These are phyloP conservation scores for Vulpes ferrilata DNA, from an alignment of 2,113 vertebrate genomes.

Conservation along the genomic window DNA sequence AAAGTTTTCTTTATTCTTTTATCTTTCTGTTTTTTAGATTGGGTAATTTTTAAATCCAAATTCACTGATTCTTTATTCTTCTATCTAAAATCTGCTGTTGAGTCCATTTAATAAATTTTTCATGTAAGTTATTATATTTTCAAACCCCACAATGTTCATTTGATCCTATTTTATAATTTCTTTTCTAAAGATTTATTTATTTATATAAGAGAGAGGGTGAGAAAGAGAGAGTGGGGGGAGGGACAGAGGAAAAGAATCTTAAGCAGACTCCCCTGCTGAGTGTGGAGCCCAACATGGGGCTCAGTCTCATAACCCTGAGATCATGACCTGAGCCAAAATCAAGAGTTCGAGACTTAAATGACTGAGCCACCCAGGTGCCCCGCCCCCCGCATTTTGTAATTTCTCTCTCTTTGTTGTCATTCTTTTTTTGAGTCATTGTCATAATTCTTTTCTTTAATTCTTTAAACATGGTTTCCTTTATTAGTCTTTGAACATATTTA, in stretches of 20 bases:
- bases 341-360: not conserved
- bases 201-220: not conserved
- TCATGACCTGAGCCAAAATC: not conserved
- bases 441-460: not conserved
- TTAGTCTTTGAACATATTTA: constrained; percentile 41
- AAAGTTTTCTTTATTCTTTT: not conserved
- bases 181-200: not conserved
- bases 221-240: no score
- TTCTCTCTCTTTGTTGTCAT: not conserved
- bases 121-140: not conserved
- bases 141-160: not conserved
- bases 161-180: not conserved
- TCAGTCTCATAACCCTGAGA: not conserved
- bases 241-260: not conserved
- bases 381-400: not conserved
- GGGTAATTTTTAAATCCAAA: not conserved
- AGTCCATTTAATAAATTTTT: not conserved
- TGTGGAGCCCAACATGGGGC: not conserved
- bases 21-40: not conserved
- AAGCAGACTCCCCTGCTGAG: not conserved
- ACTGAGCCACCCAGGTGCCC: not conserved
- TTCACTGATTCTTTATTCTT: not conserved
- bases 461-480: constrained; percentile 36
- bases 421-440: not conserved
- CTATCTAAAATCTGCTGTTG: not conserved